phyloP scores from a whole-genome alignment of 1,140 invertebrate genomes.

The Saccostrea echinata region DNA sequence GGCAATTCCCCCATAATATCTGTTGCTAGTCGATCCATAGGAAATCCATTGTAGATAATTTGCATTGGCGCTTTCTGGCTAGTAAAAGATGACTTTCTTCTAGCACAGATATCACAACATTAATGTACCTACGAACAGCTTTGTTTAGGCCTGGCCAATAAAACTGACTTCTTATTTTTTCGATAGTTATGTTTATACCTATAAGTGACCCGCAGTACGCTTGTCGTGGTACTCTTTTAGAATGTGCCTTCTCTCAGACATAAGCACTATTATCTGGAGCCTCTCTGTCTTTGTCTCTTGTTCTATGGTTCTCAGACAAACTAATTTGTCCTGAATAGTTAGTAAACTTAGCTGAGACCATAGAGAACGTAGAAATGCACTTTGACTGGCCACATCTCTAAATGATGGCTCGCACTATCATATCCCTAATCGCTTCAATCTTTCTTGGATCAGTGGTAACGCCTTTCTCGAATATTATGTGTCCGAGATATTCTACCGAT shows the following conservation, averaged over 20 bases:
- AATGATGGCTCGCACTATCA: neutral
- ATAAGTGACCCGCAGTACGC: conserved; percentile 33
- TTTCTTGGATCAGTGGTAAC: conserved; percentile 10
- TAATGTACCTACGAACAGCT: too few species aligned
- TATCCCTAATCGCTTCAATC: neutral
- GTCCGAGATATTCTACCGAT: too few species aligned
- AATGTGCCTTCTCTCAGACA: too few species aligned
- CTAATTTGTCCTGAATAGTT: neutral
- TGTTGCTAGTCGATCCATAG: conserved; percentile 28
- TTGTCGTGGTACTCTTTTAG: conserved; percentile 54
- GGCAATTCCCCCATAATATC: too few species aligned
- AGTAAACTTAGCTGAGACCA: neutral
- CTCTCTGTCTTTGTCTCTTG: neutral
- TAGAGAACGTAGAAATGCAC: neutral
- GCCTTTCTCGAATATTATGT: neutral
- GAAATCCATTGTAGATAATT: neutral
- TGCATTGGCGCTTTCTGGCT: too few species aligned
- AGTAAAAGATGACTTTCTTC: too few species aligned
- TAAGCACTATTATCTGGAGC: conserved; percentile 36
- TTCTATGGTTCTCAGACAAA: neutral
- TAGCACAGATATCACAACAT: too few species aligned
- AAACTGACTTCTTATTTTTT: neutral
- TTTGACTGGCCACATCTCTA: neutral
- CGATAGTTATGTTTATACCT: conserved; percentile 29
- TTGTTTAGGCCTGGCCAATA: too few species aligned